Evolutionary conservation across 2,113 vertebrate genomes (phyloP).

Genomic region (Actinemys pallida): DNA sequence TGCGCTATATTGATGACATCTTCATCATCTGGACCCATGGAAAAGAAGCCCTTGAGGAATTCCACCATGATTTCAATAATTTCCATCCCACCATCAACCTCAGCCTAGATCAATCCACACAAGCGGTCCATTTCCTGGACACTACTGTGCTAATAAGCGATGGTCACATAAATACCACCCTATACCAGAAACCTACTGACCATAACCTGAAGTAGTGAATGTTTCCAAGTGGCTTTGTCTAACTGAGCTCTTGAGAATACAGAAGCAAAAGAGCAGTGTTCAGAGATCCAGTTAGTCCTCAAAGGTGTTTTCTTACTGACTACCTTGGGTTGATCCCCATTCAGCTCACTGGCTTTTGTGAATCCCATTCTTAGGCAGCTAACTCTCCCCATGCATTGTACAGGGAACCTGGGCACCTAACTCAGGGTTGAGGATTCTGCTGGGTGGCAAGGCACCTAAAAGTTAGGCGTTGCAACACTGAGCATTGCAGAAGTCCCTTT

Average conservation of each 20-base stretch:
- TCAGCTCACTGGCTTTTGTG: neutral
- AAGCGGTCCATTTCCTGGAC: no score
- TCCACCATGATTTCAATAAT: no score
- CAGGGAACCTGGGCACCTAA: neutral
- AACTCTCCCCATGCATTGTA: neutral
- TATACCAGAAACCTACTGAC: no score
- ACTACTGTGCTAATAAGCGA: no score
- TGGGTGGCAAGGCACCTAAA: neutral
- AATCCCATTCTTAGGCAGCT: neutral
- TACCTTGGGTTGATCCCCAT: neutral
- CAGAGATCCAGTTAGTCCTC: neutral
- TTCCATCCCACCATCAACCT: no score
- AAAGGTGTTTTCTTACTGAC: neutral
- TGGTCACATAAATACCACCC: no score
- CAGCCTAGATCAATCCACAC: no score
- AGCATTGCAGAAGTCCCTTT: neutral
- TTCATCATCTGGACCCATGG: no score
- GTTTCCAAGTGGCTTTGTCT: neutral
- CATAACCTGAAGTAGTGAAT: neutral
- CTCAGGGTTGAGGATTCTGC: neutral
- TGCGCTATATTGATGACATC: no score
- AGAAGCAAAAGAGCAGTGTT: neutral
- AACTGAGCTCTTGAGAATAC: neutral
- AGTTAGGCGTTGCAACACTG: neutral
- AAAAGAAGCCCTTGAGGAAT: no score